Evolutionary conservation across 2,888 invertebrate genomes (phyloP).

Genomic region (Cataglyphis albicans): DNA sequence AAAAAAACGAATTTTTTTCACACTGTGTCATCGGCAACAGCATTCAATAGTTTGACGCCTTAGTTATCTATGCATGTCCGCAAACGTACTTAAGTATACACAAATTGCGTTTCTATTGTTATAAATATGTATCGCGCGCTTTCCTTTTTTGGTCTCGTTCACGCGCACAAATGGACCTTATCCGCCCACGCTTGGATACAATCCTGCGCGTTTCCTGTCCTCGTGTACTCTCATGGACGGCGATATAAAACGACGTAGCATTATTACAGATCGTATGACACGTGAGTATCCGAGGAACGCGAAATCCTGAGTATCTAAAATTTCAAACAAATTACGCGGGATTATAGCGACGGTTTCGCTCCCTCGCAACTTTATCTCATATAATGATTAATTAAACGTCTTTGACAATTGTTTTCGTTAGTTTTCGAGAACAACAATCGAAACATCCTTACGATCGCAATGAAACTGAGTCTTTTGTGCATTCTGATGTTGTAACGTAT

Average conservation of each 20-base stretch:
- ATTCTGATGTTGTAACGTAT: conserved; percentile 20
- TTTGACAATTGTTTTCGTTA: conserved; percentile 11
- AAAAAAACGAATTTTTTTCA: background rate
- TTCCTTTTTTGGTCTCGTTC: conserved; percentile 36
- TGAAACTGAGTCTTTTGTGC: conserved; percentile 13
- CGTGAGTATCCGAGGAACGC: conserved; percentile 70
- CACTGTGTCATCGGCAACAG: background rate
- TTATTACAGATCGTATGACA: conserved; percentile 70
- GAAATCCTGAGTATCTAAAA: conserved; percentile 73
- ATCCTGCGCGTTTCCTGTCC: background rate
- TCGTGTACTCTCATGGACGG: conserved; percentile 69
- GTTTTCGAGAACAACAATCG: conserved; percentile 16
- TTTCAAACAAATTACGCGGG: conserved; percentile 40
- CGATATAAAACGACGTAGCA: conserved; percentile 73
- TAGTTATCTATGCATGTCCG: background rate
- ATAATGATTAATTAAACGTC: conserved; percentile 44
- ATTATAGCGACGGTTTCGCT: conserved; percentile 8
- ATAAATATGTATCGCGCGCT: conserved; percentile 22
- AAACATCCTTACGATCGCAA: conserved; percentile 5
- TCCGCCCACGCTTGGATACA: conserved; percentile 34
- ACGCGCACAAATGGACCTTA: conserved; percentile 18
- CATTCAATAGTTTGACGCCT: background rate
- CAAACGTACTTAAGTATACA: background rate
- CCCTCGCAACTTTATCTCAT: background rate
- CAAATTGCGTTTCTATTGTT: conserved; percentile 27